Conservation (phyloP, 2,113 vertebrate species). For the Alouatta palliata region DNA sequence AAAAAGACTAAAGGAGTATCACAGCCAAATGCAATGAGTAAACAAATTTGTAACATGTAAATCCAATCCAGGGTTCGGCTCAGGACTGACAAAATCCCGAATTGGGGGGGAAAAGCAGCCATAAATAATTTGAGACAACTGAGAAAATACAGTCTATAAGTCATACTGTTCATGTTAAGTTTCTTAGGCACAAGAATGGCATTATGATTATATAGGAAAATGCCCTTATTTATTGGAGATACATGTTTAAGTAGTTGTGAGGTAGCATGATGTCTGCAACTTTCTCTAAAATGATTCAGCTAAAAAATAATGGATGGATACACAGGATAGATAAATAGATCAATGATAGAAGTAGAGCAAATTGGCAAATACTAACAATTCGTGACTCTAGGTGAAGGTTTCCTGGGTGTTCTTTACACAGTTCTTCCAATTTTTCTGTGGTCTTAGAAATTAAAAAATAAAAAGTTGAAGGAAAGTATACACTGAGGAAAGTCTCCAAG, state of each 20-base stretch:
- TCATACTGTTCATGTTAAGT: background rate
- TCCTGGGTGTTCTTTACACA: background rate
- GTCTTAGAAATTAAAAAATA: background rate
- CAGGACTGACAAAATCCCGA: background rate
- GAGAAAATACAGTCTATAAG: background rate
- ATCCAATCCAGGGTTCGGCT: background rate
- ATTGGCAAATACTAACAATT: background rate
- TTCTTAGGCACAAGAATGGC: background rate
- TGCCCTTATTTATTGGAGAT: background rate
- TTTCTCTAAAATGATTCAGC: background rate
- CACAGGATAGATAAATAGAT: background rate
- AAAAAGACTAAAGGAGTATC: background rate
- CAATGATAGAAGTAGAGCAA: background rate
- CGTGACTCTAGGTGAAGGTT: background rate
- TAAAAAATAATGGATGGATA: background rate
- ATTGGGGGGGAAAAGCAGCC: fast-evolving
- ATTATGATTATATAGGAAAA: background rate
- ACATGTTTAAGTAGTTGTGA: background rate
- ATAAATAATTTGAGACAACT: background rate
- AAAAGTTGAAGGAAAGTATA: background rate
- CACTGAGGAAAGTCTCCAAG: background rate
- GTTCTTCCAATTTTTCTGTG: background rate
- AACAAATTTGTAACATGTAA: background rate
- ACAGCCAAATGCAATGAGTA: background rate
- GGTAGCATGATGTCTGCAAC: background rate